Base-by-base conservation (phyloP, 2,797 vertebrate genomes). In the Otolemur crassicaudatus region DNA sequence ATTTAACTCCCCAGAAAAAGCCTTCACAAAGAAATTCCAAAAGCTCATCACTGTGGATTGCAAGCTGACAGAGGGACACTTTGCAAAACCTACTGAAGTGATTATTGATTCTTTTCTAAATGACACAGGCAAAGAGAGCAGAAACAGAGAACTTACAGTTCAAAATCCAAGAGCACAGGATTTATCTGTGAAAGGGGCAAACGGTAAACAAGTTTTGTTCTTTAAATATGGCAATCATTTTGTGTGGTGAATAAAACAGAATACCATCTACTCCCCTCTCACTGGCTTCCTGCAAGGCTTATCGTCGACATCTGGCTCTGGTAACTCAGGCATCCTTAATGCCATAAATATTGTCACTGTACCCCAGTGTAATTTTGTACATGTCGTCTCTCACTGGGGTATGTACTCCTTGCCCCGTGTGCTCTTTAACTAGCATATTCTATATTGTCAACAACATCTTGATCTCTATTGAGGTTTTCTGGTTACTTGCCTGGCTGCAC, bases 31-130 rank as follows among this genome's bases (percentile, higher is more conserved):
- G 40, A 5, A 65, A 80, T 16, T 56, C 11, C 8, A 22, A 7
- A 60, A n/a, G 1, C 17, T 80, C 7, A 23, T 63, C 0, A 3
- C 23, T 43, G 11, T 5, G 5, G 12, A 1, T 11, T 31, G 2
- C 10, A 53, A 31, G 8, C 34, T 73, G 79, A 43, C 58, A 31
- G 11, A 63, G 1, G 46, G 79, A 77, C 0, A 20, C 19, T 65
- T 76, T 73, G 12, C 16, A 85, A 85, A 93, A 83, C 17, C 5
- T 75, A n/a, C 22, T 34, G 17, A 73, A 82, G 23, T 2, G 82
- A 87, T 16, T 34, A 46, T 7, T 81, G 53, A n/a, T 37, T 79
- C 19, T 82, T 84, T 65, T 46, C 34, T 87, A 73, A 72, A 46
- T 75, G 23, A 37, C n/a, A 83, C 23, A 90, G n/a, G 0, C 13